These are phyloP conservation scores for Rhynchopsitta pachyrhyncha DNA, from an alignment of 2,113 vertebrate species.

Conservation along the genomic window DNA sequence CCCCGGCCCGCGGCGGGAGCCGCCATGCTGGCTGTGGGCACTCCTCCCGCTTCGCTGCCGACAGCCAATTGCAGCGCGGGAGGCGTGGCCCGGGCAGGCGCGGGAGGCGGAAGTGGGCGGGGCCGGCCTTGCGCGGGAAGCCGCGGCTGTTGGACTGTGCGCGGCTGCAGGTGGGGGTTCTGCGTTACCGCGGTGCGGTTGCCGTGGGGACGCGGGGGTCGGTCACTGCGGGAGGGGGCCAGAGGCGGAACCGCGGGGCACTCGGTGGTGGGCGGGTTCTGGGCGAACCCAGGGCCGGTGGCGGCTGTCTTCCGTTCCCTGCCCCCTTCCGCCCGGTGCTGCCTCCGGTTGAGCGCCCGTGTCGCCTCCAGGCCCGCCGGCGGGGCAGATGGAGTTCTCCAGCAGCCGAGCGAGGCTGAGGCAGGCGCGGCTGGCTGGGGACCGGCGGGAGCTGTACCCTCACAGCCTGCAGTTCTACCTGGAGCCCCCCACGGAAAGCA, in stretches of 20 bases:
- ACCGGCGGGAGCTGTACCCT: constrained; percentile 75
- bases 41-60: accelerated
- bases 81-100: accelerated
- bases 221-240: too few relatives aligned
- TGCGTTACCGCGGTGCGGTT: accelerated
- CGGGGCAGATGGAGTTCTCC: constrained; percentile 66
- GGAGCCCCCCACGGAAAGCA: constrained; percentile 86
- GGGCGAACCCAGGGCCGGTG: too few relatives aligned
- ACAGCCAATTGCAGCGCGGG: neutral
- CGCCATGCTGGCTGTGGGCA: accelerated
- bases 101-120: neutral
- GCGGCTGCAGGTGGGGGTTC: accelerated
- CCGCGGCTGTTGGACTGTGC: accelerated
- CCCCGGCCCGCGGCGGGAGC: accelerated
- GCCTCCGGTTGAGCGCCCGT: neutral
- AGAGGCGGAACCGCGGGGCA: too few relatives aligned
- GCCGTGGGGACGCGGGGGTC: accelerated
- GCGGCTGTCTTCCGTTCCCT: neutral
- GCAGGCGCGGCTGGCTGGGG: neutral
- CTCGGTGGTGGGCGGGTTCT: neutral
- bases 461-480: constrained; percentile 89
- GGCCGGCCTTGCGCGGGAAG: neutral
- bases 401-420: constrained; percentile 23
- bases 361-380: neutral
- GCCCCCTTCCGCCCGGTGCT: too few relatives aligned